Percentiles rank a stretch among this genome's conserved stretches.
These are phyloP conservation scores for Cynoglossus semilaevis DNA, from an alignment of 2,113 vertebrate species.

Conservation along the genomic window DNA sequence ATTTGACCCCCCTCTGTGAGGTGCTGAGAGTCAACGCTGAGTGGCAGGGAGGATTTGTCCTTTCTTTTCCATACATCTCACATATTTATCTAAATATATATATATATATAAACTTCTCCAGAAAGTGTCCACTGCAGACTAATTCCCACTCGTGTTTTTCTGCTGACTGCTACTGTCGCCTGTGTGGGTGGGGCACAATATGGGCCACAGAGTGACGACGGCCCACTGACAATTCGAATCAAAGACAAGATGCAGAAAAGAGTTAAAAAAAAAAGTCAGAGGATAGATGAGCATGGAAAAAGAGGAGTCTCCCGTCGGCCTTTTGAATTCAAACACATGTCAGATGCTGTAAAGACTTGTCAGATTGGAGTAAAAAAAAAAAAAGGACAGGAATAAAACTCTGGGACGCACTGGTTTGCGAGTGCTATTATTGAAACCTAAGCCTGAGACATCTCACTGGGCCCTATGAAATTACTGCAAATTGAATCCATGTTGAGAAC, in stretches of 20 bases:
- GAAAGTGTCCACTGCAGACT: conserved; percentile 30
- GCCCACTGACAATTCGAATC: conserved; percentile 46
- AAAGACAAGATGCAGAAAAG: conserved; percentile 25
- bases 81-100: neutral
- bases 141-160: conserved; percentile 41
- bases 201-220: conserved; percentile 31
- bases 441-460: conserved; percentile 33
- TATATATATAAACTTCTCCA: conserved; percentile 1
- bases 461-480: conserved; percentile 37
- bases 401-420: conserved; percentile 32
- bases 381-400: conserved; percentile 16
- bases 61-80: conserved; percentile 1
- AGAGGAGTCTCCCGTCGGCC: conserved; percentile 49
- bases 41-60: conserved; percentile 29
- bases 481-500: conserved; percentile 42
- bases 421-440: conserved; percentile 40
- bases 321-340: conserved; percentile 65
- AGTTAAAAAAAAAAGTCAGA: conserved; percentile 13
- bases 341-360: conserved; percentile 58
- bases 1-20: conserved; percentile 19
- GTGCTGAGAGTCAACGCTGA: conserved; percentile 39
- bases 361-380: conserved; percentile 27
- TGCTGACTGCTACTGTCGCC: conserved; percentile 45
- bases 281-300: conserved; percentile 47
- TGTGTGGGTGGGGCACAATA: conserved; percentile 25